A percentile compares a stretch with the other conserved stretches of the same genome.
phyloP scores from a whole-genome alignment of 2,888 invertebrate species.

The Aleiodes leptofemur region DNA sequence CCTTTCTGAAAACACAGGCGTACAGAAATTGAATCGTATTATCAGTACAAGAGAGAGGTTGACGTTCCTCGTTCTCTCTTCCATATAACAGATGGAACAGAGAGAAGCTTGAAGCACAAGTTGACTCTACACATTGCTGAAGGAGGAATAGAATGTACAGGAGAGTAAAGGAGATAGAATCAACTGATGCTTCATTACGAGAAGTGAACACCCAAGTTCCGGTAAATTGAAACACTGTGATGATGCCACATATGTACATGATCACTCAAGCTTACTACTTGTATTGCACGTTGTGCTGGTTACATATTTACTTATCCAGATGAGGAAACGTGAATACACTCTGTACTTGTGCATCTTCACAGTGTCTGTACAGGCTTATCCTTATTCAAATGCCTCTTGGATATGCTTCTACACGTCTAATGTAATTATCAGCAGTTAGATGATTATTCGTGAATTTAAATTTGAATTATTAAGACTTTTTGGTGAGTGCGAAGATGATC shows the following conservation, averaged over 20 bases:
- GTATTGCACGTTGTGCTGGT: not conserved
- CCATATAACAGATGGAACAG: slow-evolving; percentile 26
- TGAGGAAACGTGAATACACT: not conserved
- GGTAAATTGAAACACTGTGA: slow-evolving; percentile 58
- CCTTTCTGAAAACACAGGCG: slow-evolving; percentile 49
- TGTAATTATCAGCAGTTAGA: slow-evolving; percentile 1
- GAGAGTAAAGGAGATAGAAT: slow-evolving; percentile 21
- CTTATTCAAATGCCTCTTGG: not conserved
- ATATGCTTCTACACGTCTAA: slow-evolving; percentile 13
- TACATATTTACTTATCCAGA: slow-evolving; percentile 28
- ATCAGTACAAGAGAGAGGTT: slow-evolving; percentile 57
- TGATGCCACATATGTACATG: slow-evolving; percentile 49
- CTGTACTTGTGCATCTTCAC: slow-evolving; percentile 10
- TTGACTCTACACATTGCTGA: slow-evolving; percentile 14
- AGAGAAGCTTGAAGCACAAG: slow-evolving; percentile 27
- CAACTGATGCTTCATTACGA: slow-evolving; percentile 57
- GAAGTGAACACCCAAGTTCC: slow-evolving; percentile 58
- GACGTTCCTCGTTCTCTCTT: slow-evolving; percentile 42
- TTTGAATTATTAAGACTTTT: not conserved
- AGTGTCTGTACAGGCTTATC: not conserved
- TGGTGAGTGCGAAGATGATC: no score
- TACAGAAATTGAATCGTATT: slow-evolving; percentile 61
- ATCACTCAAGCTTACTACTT: slow-evolving; percentile 32
- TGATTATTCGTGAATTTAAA: slow-evolving; percentile 8
- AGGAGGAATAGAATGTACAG: not conserved